Percentiles rank a stretch among this genome's conserved stretches.
phyloP scores from a whole-genome alignment of 2,888 invertebrate species.

The Carcina quercana region DNA sequence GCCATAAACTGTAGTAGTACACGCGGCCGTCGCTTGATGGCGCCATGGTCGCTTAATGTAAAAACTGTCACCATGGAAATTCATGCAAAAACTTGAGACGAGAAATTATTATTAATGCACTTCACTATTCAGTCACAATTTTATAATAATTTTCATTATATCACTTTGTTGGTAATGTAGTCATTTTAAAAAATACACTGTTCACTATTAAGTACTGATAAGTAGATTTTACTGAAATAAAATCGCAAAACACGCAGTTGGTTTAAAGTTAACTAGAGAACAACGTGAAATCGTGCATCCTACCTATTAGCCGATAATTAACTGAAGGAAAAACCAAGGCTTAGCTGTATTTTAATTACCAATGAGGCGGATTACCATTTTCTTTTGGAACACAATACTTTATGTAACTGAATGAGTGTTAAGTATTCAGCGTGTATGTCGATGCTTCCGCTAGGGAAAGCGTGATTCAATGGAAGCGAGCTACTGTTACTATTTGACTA shows the following conservation, averaged over 20 bases:
- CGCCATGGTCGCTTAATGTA: slow-evolving; percentile 74
- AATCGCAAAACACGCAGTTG: no score
- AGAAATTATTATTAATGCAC: slow-evolving; percentile 16
- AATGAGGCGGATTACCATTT: slow-evolving; percentile 64
- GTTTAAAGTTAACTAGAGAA: no score
- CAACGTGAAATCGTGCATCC: slow-evolving; percentile 34
- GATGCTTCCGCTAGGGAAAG: slow-evolving; percentile 51
- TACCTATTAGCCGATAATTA: slow-evolving; percentile 40
- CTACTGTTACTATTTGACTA: no score
- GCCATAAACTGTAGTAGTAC: slow-evolving; percentile 61
- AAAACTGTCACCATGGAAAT: slow-evolving; percentile 80
- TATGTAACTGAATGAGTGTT: slow-evolving; percentile 51
- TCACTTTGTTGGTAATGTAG: no score
- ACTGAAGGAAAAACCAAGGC: slow-evolving; percentile 65
- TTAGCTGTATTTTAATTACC: slow-evolving; percentile 58
- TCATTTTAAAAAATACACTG: no score
- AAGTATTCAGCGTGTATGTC: slow-evolving; percentile 48
- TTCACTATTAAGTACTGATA: no score
- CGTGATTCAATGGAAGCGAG: no score
- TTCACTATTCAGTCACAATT: not conserved
- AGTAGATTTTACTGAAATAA: no score
- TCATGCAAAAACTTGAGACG: slow-evolving; percentile 43
- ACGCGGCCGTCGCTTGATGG: slow-evolving; percentile 73
- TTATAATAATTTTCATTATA: no score
- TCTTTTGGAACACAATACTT: slow-evolving; percentile 60